A percentile compares a stretch with the other conserved stretches of the same genome.
Evolutionary conservation across 2,888 invertebrate genomes (phyloP).

Genomic region (Sinohyriopsis cumingii): DNA sequence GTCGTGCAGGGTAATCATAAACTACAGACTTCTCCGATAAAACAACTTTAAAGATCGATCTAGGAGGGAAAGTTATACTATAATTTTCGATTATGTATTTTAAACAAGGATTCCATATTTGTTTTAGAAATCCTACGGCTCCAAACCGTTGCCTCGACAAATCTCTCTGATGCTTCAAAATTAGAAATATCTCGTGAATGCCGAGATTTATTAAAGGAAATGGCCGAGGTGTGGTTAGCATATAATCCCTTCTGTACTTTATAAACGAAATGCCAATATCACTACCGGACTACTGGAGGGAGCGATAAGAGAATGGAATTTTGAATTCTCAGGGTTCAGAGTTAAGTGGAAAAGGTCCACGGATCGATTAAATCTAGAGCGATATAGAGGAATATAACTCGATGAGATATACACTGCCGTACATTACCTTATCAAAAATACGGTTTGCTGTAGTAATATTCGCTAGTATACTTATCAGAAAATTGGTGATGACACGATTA

Average conservation of each 20-base stretch:
- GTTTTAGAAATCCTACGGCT: constrained; percentile 24
- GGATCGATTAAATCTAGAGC: constrained; percentile 26
- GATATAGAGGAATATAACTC: constrained; percentile 28
- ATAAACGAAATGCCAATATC: constrained; percentile 30
- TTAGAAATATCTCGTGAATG: constrained; percentile 15
- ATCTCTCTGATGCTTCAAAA: constrained; percentile 23
- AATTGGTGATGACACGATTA: constrained; percentile 30
- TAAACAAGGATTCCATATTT: constrained; percentile 46
- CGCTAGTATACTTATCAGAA: constrained; percentile 43
- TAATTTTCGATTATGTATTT: constrained; percentile 8
- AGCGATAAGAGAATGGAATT: constrained; percentile 26
- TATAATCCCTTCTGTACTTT: constrained; percentile 20
- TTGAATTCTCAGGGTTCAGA: constrained; percentile 29
- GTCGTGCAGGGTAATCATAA: too few species aligned
- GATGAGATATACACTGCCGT: constrained; percentile 20
- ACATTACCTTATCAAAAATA: constrained; percentile 22
- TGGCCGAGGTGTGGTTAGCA: constrained; percentile 27
- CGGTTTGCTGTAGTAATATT: constrained; percentile 22
- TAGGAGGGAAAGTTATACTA: too few species aligned
- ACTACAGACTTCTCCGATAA: too few species aligned
- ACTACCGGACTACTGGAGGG: constrained; percentile 10
- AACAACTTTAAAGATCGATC: too few species aligned
- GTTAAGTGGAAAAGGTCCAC: constrained; percentile 25
- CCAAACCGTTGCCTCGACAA: constrained; percentile 17
- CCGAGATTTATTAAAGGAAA: constrained; percentile 31